Conservation (phyloP, 2,797 vertebrate species). For the Muscicapa comitata region DNA sequence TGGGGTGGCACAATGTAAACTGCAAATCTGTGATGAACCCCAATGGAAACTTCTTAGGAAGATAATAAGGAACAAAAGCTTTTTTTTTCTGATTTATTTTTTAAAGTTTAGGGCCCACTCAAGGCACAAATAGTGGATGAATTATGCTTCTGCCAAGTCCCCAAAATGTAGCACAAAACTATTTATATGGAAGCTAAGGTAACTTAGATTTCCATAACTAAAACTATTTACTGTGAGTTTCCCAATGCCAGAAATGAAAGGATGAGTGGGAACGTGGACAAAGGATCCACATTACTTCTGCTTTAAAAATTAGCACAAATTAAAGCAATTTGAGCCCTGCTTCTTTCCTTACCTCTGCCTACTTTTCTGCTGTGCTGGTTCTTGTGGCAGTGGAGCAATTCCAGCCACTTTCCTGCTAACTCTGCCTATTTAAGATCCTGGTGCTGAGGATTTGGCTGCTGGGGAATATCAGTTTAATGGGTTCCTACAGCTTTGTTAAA, state of each 20-base stretch:
- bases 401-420: neutral
- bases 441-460: neutral
- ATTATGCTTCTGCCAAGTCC: neutral
- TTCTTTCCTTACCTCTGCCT: neutral
- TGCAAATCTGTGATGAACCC: neutral
- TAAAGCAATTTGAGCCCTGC: neutral
- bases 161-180: neutral
- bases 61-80: neutral
- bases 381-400: accelerated
- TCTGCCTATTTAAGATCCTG: neutral
- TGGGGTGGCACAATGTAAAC: neutral
- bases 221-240: neutral
- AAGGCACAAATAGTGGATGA: neutral
- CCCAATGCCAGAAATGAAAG: neutral
- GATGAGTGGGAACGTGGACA: neutral
- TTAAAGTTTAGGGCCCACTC: neutral
- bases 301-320: neutral
- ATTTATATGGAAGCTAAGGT: neutral
- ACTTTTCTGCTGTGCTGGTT: neutral
- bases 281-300: neutral
- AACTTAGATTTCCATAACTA: neutral
- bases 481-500: neutral
- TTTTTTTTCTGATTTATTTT: neutral
- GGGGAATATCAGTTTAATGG: neutral
- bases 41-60: neutral